A percentile compares a stretch with the other conserved stretches of the same genome.
These are phyloP conservation scores for Maccullochella peelii DNA, from an alignment of 2,113 vertebrate species.

Conservation along the genomic window DNA sequence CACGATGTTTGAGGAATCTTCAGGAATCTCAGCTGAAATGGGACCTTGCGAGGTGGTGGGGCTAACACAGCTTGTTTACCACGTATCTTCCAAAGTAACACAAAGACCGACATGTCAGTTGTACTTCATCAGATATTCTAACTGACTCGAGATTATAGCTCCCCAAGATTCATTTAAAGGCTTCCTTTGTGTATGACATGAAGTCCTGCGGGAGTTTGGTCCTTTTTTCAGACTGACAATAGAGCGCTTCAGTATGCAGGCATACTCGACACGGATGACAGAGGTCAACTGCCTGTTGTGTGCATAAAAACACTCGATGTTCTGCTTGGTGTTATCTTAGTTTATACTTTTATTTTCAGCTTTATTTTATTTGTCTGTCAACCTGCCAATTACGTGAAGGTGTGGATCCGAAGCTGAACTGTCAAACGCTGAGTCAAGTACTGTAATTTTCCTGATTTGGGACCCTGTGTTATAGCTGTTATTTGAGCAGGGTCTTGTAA, in stretches of 20 bases:
- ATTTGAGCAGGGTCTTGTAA: conserved; percentile 35
- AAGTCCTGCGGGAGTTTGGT: conserved; percentile 29
- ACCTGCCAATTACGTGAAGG: conserved; percentile 38
- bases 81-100: conserved; percentile 27
- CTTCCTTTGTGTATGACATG: conserved; percentile 24
- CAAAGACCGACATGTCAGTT: conserved; percentile 34
- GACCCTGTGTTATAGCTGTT: conserved; percentile 13
- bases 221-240: conserved; percentile 37
- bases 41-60: conserved; percentile 19
- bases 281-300: conserved; percentile 42
- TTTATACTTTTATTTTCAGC: conserved; percentile 43
- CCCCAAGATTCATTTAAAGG: conserved; percentile 29
- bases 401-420: conserved; percentile 51
- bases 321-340: conserved; percentile 46
- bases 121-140: conserved; percentile 37
- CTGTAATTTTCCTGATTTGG: conserved; percentile 43
- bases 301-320: conserved; percentile 20
- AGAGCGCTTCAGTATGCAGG: conserved; percentile 66
- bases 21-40: conserved; percentile 48
- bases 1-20: conserved; percentile 50
- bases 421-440: conserved; percentile 37
- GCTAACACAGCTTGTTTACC: conserved; percentile 18
- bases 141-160: conserved; percentile 32
- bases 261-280: conserved; percentile 53
- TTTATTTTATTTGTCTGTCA: conserved; percentile 46